These are phyloP conservation scores for Agrilus cyanescens DNA, from an alignment of 2,888 invertebrate genomes.

Conservation along the genomic window DNA sequence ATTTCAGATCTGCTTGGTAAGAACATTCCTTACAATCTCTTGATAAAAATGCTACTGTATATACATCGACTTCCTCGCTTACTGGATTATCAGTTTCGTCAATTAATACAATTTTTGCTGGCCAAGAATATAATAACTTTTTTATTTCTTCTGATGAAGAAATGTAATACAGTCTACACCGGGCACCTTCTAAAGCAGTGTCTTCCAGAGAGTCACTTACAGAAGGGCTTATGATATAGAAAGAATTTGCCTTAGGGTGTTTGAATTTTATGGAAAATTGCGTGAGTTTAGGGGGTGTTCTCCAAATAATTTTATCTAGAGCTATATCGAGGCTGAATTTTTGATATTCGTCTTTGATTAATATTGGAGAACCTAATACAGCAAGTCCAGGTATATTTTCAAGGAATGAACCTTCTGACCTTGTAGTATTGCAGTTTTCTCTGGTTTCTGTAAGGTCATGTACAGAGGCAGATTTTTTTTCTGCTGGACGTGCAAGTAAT, in stretches of 20 bases:
- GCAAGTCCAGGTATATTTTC: too few relatives aligned
- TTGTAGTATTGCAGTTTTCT: too few relatives aligned
- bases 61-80: slow-evolving; percentile 20
- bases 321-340: slow-evolving; percentile 25
- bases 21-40: slow-evolving; percentile 11
- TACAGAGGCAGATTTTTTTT: too few relatives aligned
- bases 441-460: too few relatives aligned
- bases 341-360: slow-evolving; percentile 14
- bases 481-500: too few relatives aligned
- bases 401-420: too few relatives aligned
- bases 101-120: slow-evolving; percentile 23
- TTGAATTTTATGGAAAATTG: slow-evolving; percentile 25
- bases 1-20: slow-evolving; percentile 18
- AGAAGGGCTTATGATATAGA: slow-evolving; percentile 21
- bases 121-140: slow-evolving; percentile 24
- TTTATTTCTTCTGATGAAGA: slow-evolving; percentile 21
- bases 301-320: slow-evolving; percentile 23
- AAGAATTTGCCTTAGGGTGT: slow-evolving; percentile 27
- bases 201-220: slow-evolving; percentile 17
- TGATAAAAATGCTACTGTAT: slow-evolving; percentile 14
- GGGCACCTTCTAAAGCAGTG: slow-evolving; percentile 19
- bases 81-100: slow-evolving; percentile 21
- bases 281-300: slow-evolving; percentile 14
- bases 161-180: slow-evolving; percentile 24
- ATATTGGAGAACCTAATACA: too few relatives aligned